Evolutionary conservation across 1,140 invertebrate species (phyloP), one percentile per base, ranked within the genome.

Genomic region (Pachypsylla venusta): DNA sequence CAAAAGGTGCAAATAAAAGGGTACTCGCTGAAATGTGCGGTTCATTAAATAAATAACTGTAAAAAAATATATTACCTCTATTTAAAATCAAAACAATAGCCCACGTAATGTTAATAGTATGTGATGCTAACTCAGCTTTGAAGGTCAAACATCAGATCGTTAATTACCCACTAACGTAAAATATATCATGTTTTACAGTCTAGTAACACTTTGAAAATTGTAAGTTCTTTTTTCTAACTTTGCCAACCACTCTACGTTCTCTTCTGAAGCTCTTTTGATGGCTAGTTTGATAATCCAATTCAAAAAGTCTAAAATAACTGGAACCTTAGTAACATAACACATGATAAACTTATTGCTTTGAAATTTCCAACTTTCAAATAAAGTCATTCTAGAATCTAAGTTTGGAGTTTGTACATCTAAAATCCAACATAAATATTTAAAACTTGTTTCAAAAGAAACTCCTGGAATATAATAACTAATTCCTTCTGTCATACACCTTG

Each of bases 401-500:
- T 62, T 20, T 2, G 71, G 68, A 62, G 70, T 67, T 1, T 64
- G 48, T 1, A 73, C 30, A 48, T 68, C 63, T 16, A 73, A 39
- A 1, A 71, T 20, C 56, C 68, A 67, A 3, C 65, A 62, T 1
- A 72, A 53, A 59, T 71, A 70, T 1, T 70, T 59, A 14, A 74
- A 30, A 2, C 30, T 26, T 0, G 54, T 53, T 61, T 74, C 70
- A 53, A 69, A 73, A 5, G 63, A 54, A 0, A 64, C 27, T 0
- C 62, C 64, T 0, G 70, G 70, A 19, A 72, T 63, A 54, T 71
- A 71, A 39, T 67, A 68, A 1, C 60, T 26, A 1, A 72, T 22
- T 1, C 73, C 74, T 56, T 69, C 64, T 0, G 69, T 22, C 1
- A 75, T 25, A 57, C 69, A 74, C 53, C 69, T 67, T 22, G 65